Conservation (phyloP, 1,140 invertebrate genomes). For the Laupala kohalensis region DNA sequence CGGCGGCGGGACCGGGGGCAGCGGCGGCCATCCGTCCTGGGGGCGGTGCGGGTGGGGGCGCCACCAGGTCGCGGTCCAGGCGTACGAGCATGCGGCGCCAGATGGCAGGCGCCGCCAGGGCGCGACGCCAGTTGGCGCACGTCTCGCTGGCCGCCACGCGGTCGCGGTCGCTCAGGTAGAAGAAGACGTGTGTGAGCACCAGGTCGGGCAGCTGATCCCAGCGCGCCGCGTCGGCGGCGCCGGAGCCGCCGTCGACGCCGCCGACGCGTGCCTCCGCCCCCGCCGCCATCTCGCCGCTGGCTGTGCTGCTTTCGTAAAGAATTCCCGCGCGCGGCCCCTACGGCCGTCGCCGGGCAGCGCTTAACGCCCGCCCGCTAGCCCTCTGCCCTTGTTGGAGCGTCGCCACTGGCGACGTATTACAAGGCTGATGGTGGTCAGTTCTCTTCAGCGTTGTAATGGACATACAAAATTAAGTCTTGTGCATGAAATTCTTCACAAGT, state of each 20-base stretch:
- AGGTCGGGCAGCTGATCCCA: slow-evolving; percentile 34
- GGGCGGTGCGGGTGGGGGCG: slow-evolving; percentile 20
- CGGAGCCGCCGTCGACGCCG: too few species aligned
- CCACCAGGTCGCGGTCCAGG: slow-evolving; percentile 27
- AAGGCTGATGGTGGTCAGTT: too few species aligned
- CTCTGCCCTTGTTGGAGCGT: too few species aligned
- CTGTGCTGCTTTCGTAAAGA: background rate
- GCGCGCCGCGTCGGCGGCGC: slow-evolving; percentile 21
- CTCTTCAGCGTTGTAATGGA: too few species aligned
- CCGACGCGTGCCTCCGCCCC: background rate
- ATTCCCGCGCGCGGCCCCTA: background rate
- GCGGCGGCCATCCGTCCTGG: too few species aligned
- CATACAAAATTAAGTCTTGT: too few species aligned
- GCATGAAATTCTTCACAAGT: too few species aligned
- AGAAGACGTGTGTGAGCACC: slow-evolving; percentile 31
- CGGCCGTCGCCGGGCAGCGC: background rate
- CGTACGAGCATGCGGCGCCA: slow-evolving; percentile 29
- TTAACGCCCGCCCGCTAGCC: too few species aligned
- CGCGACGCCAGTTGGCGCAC: slow-evolving; percentile 27
- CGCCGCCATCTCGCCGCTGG: background rate
- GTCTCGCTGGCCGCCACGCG: slow-evolving; percentile 25
- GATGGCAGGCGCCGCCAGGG: slow-evolving; percentile 27
- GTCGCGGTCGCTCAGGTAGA: slow-evolving; percentile 25
- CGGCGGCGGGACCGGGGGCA: slow-evolving; percentile 24
- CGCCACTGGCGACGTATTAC: too few species aligned